Conservation (phyloP, 2,888 invertebrate species). For the Pegoplata infirma region DNA sequence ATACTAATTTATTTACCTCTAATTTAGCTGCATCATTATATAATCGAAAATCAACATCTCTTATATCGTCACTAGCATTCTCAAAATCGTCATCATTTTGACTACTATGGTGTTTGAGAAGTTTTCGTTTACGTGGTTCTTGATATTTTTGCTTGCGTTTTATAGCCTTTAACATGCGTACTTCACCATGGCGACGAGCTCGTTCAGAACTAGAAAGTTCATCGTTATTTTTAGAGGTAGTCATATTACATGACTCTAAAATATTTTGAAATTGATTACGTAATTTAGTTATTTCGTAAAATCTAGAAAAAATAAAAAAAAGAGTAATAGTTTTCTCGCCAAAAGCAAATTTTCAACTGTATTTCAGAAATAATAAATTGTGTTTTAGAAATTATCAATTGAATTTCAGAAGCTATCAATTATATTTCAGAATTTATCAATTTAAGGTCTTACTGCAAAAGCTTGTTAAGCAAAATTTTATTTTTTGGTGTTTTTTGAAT, state of each 20-base stretch:
- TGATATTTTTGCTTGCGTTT: constrained; percentile 86
- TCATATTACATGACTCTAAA: constrained; percentile 84
- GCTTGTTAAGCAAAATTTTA: no score
- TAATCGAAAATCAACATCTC: constrained; percentile 92
- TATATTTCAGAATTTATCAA: no score
- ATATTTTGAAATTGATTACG: constrained; percentile 92
- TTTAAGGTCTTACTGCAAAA: no score
- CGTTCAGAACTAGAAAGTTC: constrained; percentile 86
- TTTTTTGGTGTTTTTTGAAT: no score
- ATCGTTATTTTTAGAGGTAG: constrained; percentile 78
- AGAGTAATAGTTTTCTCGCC: no score
- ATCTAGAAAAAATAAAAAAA: no score
- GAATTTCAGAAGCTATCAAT: no score
- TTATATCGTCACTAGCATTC: constrained; percentile 83
- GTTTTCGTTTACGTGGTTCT: constrained; percentile 84
- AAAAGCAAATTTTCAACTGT: no score
- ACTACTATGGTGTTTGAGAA: constrained; percentile 73
- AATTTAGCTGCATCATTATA: constrained; percentile 87
- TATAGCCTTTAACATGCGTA: constrained; percentile 90
- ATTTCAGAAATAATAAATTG: no score
- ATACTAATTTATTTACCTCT: constrained; percentile 81
- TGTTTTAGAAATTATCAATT: no score
- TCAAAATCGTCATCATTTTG: constrained; percentile 78
- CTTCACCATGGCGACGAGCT: constrained; percentile 90
- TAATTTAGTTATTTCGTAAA: constrained; percentile 97